These are phyloP conservation scores for Phymorhynchus buccinoides DNA, from an alignment of 1,140 invertebrate species.

Conservation along the genomic window DNA sequence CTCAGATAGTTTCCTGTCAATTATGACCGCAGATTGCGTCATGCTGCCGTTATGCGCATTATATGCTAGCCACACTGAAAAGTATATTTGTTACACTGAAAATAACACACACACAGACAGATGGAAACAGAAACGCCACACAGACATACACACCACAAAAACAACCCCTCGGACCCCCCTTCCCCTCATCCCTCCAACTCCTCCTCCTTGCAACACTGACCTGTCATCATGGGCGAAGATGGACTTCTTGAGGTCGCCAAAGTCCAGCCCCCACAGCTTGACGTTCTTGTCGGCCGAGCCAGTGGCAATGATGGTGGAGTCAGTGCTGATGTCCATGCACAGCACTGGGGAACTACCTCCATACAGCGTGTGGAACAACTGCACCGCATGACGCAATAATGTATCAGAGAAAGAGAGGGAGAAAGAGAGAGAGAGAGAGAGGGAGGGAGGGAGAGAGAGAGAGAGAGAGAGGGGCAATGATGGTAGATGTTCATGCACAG, in stretches of 20 bases:
- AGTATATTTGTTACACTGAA: background rate
- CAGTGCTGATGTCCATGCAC: conserved; percentile 94
- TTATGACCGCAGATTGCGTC: too few relatives aligned
- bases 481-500: conserved; percentile 92
- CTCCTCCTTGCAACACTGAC: conserved; percentile 54
- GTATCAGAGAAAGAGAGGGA: too few relatives aligned
- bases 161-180: background rate
- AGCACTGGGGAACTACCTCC: conserved; percentile 96
- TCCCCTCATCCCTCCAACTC: too few relatives aligned
- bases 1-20: too few relatives aligned
- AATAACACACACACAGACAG: conserved; percentile 6
- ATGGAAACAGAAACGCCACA: background rate
- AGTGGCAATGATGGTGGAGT: conserved; percentile 90
- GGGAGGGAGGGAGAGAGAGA: too few relatives aligned
- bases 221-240: conserved; percentile 91
- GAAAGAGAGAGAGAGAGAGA: too few relatives aligned
- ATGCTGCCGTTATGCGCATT: too few relatives aligned
- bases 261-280: conserved; percentile 98
- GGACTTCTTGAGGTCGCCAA: conserved; percentile 90
- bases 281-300: conserved; percentile 96
- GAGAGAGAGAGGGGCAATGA: too few relatives aligned
- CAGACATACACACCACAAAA: background rate
- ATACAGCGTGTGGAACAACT: conserved; percentile 96
- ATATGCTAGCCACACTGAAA: too few relatives aligned
- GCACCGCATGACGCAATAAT: conserved; percentile 69